Conservation (phyloP, 2,113 vertebrate genomes). For the Ammodytes dubius region DNA sequence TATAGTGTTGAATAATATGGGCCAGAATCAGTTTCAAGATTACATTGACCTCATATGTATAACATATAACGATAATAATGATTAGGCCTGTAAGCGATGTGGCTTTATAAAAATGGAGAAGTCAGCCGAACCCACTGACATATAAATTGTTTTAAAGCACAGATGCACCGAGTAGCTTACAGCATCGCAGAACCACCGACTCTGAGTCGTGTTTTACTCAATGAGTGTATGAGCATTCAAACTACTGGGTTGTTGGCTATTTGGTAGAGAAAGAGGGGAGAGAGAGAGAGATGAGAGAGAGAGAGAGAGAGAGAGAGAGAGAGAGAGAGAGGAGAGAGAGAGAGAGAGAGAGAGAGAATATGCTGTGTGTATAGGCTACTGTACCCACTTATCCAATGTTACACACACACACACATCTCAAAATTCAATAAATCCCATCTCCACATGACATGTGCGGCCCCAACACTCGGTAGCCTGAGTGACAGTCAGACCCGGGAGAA, state of each 20-base stretch:
- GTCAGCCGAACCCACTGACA: not conserved
- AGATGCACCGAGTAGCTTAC: not conserved
- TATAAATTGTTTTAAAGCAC: not conserved
- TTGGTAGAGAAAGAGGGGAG: too few species aligned
- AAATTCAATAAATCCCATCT: conserved; percentile 45
- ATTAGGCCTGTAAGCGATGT: not conserved
- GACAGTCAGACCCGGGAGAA: conserved; percentile 58
- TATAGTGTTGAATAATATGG: not conserved
- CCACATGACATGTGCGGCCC: conserved; percentile 25
- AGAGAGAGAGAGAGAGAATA: not conserved
- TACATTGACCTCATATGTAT: not conserved
- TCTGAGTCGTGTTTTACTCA: not conserved
- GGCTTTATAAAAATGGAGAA: not conserved
- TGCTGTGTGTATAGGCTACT: not conserved
- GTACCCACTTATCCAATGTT: not conserved
- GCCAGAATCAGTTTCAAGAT: conserved; percentile 3
- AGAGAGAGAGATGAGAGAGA: too few species aligned
- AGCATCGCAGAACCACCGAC: not conserved
- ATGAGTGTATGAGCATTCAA: not conserved
- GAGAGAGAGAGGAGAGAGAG: too few species aligned
- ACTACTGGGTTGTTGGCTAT: not conserved
- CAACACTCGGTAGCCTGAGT: conserved; percentile 46
- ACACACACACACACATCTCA: conserved; percentile 20
- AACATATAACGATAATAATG: not conserved
- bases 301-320: too few species aligned